Conservation (phyloP, 2,888 invertebrate species). For the Drosophila koepferae region DNA sequence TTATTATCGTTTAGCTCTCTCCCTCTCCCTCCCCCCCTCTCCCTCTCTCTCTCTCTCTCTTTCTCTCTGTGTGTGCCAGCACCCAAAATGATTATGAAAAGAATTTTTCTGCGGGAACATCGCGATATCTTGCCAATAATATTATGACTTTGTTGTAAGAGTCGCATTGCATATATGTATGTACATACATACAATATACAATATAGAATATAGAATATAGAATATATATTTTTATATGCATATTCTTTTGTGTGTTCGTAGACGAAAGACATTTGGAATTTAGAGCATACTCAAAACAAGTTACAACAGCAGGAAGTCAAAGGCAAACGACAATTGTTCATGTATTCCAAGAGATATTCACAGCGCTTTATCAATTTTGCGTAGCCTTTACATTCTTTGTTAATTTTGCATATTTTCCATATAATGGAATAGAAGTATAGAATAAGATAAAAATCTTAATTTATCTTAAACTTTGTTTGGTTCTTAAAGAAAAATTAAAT, state of each 20-base stretch:
- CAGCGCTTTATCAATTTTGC: no score
- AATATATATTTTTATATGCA: background rate
- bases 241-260: background rate
- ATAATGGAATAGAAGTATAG: no score
- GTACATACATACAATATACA: background rate
- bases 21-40: background rate
- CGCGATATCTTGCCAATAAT: conserved; percentile 8
- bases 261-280: background rate
- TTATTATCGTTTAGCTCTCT: conserved; percentile 10
- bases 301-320: background rate
- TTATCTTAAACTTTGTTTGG: no score
- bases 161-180: background rate
- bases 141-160: conserved; percentile 17
- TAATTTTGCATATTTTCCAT: no score
- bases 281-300: background rate
- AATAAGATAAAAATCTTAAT: no score
- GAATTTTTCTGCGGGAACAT: conserved; percentile 4
- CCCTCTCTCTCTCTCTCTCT: background rate
- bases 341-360: no score
- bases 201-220: background rate
- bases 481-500: no score
- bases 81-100: conserved; percentile 3
- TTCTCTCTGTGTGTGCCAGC: background rate
- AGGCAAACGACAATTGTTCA: background rate
- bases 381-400: no score